Evolutionary conservation across 2,797 vertebrate genomes (phyloP).

Genomic region (Apodemus agrarius): DNA sequence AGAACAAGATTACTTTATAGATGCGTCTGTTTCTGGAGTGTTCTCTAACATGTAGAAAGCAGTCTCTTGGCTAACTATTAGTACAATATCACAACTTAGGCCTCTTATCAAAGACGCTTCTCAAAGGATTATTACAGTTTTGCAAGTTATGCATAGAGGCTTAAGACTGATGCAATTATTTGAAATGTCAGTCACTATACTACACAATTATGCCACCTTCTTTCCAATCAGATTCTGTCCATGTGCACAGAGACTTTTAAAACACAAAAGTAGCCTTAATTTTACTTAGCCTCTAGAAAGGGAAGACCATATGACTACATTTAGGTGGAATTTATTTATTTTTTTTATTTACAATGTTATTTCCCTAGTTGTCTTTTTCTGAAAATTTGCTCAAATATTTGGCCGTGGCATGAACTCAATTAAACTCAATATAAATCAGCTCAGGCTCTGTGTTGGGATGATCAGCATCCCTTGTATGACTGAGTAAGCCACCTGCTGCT

Average conservation of each 20-base stretch:
- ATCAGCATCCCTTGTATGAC: background rate
- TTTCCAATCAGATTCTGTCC: background rate
- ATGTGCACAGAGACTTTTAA: background rate
- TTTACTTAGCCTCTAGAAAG: background rate
- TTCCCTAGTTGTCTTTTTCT: background rate
- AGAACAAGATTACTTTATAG: background rate
- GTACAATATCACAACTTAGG: background rate
- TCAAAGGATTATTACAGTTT: background rate
- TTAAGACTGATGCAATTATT: background rate
- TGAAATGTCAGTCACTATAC: background rate
- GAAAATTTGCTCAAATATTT: background rate
- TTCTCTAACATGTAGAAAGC: background rate
- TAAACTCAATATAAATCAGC: background rate
- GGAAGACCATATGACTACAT: background rate
- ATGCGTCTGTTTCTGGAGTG: background rate
- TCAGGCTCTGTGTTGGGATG: background rate
- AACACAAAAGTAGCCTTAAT: background rate
- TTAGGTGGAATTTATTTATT: background rate
- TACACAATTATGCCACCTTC: rapidly evolving
- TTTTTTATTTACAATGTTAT: background rate
- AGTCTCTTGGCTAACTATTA: background rate
- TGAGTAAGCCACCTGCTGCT: background rate
- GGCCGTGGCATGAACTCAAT: background rate
- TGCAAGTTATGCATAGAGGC: background rate
- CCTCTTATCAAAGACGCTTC: background rate